phyloP scores from a whole-genome alignment of 2,888 invertebrate genomes.

The Pecten maximus region DNA sequence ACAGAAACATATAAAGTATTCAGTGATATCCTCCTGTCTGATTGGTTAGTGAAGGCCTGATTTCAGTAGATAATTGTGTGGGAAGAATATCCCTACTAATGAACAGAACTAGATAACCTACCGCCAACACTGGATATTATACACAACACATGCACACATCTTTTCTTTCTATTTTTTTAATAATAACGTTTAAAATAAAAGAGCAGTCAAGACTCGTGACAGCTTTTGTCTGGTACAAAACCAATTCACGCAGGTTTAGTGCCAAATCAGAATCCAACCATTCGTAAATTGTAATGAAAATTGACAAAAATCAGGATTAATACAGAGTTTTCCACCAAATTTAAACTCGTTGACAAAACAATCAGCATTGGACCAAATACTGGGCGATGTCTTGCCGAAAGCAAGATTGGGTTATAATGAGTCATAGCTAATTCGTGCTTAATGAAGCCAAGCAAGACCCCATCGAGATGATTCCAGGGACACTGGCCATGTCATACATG shows the following conservation, averaged over 20 bases:
- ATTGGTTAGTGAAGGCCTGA: too few species aligned
- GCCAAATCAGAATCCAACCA: background rate
- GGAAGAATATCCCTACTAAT: too few species aligned
- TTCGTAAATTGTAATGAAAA: constrained; percentile 16
- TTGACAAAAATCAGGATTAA: constrained; percentile 33
- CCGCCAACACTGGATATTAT: too few species aligned
- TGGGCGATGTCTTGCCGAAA: background rate
- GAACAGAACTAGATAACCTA: too few species aligned
- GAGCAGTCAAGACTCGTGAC: background rate
- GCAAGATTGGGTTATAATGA: constrained; percentile 5
- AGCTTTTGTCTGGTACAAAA: constrained; percentile 13
- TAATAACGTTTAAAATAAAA: background rate
- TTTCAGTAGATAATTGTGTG: too few species aligned
- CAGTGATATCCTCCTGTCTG: too few species aligned
- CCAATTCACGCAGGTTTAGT: background rate
- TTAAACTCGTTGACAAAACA: constrained; percentile 19
- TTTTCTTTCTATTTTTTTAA: too few species aligned
- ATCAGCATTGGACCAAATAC: background rate
- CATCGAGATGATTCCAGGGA: background rate
- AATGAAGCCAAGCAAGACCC: background rate
- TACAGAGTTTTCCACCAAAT: constrained; percentile 24
- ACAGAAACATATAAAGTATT: too few species aligned
- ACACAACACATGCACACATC: too few species aligned
- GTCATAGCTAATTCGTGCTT: background rate
- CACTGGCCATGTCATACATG: background rate